These are phyloP conservation scores for Athrips mouffetella DNA, from an alignment of 2,888 invertebrate species.

Conservation along the genomic window DNA sequence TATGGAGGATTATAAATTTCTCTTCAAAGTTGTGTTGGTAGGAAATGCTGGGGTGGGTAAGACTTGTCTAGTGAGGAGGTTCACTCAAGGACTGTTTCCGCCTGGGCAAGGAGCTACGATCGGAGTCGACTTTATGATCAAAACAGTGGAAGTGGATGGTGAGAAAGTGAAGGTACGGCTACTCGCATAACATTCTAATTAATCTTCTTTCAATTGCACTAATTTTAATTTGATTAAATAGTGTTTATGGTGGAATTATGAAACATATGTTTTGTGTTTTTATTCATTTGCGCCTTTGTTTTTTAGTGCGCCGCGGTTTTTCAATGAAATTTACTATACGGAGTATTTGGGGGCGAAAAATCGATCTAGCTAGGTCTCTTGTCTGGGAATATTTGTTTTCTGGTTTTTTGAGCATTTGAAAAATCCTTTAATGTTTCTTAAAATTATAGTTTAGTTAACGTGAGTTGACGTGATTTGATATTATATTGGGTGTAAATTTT, in stretches of 20 bases:
- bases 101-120: constrained; percentile 99
- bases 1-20: constrained; percentile 99
- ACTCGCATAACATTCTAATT: neutral
- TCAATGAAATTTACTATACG: too few relatives aligned
- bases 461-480: too few relatives aligned
- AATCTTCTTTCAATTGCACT: constrained; percentile 36
- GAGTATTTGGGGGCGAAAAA: too few relatives aligned
- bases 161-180: constrained; percentile 92
- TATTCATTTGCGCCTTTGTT: neutral
- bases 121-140: constrained; percentile 99
- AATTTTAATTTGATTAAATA: constrained; percentile 28
- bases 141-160: constrained; percentile 97
- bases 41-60: constrained; percentile 99
- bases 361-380: too few relatives aligned
- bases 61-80: constrained; percentile 96
- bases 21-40: constrained; percentile 98
- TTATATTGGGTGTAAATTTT: too few relatives aligned
- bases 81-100: constrained; percentile 98
- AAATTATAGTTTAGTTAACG: too few relatives aligned
- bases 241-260: constrained; percentile 16
- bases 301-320: neutral
- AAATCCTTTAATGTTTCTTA: too few relatives aligned
- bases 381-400: neutral
- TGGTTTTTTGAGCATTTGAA: neutral
- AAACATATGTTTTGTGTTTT: constrained; percentile 26